Conservation (phyloP, 2,888 invertebrate genomes). For the Deroplatys truncata region DNA sequence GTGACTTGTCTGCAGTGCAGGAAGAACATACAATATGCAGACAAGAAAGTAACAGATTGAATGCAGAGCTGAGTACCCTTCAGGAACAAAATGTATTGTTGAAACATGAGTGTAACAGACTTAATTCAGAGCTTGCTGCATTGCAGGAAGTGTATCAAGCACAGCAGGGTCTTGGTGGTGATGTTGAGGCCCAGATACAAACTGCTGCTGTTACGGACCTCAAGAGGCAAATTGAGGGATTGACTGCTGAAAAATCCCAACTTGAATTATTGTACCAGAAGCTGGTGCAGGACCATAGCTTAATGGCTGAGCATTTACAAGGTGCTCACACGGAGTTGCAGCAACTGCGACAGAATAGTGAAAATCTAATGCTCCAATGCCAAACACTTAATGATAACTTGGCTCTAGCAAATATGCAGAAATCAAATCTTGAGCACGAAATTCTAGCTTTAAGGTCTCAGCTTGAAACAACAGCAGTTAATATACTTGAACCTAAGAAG, state of each 20-base stretch:
- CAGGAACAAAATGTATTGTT: slow-evolving; percentile 20
- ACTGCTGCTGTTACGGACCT: slow-evolving; percentile 41
- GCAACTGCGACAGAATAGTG: slow-evolving; percentile 35
- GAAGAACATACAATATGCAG: background rate
- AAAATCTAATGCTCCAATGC: slow-evolving; percentile 37
- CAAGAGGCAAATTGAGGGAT: background rate
- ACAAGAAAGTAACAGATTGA: background rate
- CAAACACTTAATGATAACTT: background rate
- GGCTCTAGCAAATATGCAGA: background rate
- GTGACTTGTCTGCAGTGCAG: background rate
- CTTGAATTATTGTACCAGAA: slow-evolving; percentile 28
- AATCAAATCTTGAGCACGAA: background rate
- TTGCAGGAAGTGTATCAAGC: slow-evolving; percentile 46
- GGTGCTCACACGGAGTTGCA: slow-evolving; percentile 30
- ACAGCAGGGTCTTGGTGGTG: background rate
- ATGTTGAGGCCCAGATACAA: slow-evolving; percentile 44
- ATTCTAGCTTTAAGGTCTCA: slow-evolving; percentile 42
- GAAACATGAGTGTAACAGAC: slow-evolving; percentile 35
- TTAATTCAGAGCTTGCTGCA: slow-evolving; percentile 51
- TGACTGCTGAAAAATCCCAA: background rate
- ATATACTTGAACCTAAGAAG: background rate
- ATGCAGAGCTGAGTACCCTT: slow-evolving; percentile 11
- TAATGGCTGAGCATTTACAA: slow-evolving; percentile 31
- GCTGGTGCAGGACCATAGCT: slow-evolving; percentile 29
- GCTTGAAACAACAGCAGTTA: slow-evolving; percentile 41